These are phyloP conservation scores for Heliconius nattereri DNA, from an alignment of 1,140 invertebrate genomes.

Conservation along the genomic window DNA sequence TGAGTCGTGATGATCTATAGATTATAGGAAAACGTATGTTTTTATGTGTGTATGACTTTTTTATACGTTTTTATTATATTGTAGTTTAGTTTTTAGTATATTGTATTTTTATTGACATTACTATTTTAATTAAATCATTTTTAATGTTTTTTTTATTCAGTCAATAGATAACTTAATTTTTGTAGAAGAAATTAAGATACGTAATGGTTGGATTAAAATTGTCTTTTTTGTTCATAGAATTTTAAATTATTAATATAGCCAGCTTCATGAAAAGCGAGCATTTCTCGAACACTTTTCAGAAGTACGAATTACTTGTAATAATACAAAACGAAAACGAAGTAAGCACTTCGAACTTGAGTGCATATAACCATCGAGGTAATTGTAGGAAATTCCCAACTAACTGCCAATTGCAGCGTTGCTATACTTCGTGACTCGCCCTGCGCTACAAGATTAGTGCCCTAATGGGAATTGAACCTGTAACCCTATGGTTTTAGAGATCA, in stretches of 20 bases:
- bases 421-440: constrained; percentile 34
- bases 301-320: not conserved
- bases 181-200: too few relatives aligned
- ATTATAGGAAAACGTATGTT: not conserved
- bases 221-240: too few relatives aligned
- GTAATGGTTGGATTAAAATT: too few relatives aligned
- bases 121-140: too few relatives aligned
- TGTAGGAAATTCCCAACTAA: constrained; percentile 34
- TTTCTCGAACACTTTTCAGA: not conserved
- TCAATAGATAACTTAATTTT: too few relatives aligned
- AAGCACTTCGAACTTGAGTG: constrained; percentile 1
- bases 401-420: constrained; percentile 24
- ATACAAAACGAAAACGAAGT: constrained; percentile 13
- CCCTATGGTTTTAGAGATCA: constrained; percentile 3
- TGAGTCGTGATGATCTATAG: not conserved
- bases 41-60: not conserved
- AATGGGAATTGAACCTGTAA: constrained; percentile 25
- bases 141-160: too few relatives aligned
- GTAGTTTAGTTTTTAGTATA: too few relatives aligned
- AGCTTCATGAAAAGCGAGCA: not conserved
- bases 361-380: constrained; percentile 30
- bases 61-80: not conserved
- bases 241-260: too few relatives aligned
- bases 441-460: constrained; percentile 7
- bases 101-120: too few relatives aligned